Base-by-base conservation (phyloP, 2,113 vertebrate genomes). In the Cyanoramphus novaezelandiae region DNA sequence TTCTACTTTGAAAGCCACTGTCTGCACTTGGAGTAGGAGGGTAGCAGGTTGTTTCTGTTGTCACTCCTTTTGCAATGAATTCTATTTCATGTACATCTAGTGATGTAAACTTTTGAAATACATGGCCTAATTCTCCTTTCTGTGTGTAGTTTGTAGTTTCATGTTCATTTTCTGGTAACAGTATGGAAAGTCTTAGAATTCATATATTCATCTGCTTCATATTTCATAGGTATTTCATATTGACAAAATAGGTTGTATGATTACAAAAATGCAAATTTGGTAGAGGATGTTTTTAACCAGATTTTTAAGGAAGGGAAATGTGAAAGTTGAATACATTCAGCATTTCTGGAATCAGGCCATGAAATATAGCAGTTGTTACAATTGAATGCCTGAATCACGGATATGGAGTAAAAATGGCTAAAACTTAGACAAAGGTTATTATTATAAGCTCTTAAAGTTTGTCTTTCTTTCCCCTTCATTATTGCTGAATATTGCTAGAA, bases 381-480 rank as follows among this genome's bases (percentile, higher is more conserved):
- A 18, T 4, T 92, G 86, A 31, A 52, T 88, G 68, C 72, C 35
- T 93, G 88, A 83, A 92, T 79, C 76, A 81, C 0, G 5, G 77
- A 57, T 94, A 52, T 41, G 52, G 69, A 96, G 83, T 93, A 86
- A 90, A 96, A 94, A 96, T 77, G 64, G 64, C 81, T 84, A 76
- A 82, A 95, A 74, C 63, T 84, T 90, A 96, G 63, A 44, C 80
- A 92, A 16, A 91, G 90, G 80, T 96, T 95, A 78, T 93, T 96
- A 57, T 82, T 94, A 70, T 79, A 88, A 96, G 80, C 80, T 92
- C 69, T 96, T 95, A 88, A 83, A 64, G 13, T 62, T 96, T 93
- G 86, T 90, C 82, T 77, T 94, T 90, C 90, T 78, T 90, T n/a
- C 33, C 63, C 72, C 65, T 88, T 93, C 86, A 69, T 91, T 97